A percentile compares a stretch with the other conserved stretches of the same genome.
phyloP scores from a whole-genome alignment of 2,113 vertebrate genomes.

The Fregetta grallaria region DNA sequence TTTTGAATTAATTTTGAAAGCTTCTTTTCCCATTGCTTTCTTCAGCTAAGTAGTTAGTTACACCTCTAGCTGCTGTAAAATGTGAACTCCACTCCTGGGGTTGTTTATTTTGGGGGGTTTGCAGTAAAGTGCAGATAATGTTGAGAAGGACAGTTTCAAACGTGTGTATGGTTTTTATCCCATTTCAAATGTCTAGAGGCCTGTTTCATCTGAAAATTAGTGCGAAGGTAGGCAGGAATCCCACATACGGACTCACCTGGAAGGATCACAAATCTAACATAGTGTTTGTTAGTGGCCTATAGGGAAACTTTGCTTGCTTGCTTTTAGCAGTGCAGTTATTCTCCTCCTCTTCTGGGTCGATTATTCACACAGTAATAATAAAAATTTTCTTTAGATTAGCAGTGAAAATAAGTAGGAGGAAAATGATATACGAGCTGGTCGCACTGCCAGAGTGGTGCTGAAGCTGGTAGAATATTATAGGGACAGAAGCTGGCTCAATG shows the following conservation, averaged over 20 bases:
- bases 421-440: background rate
- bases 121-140: background rate
- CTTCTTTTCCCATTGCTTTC: background rate
- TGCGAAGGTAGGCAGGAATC: background rate
- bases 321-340: background rate
- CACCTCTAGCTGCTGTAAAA: background rate
- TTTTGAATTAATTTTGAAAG: background rate
- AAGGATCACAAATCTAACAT: background rate
- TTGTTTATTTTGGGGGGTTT: background rate
- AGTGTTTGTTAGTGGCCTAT: background rate
- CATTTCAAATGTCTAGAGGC: background rate
- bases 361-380: background rate
- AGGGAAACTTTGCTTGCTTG: background rate
- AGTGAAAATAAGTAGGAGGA: background rate
- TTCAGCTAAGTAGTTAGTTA: background rate
- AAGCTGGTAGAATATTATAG: background rate
- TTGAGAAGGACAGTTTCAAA: background rate
- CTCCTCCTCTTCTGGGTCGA: background rate
- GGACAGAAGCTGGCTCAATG: background rate
- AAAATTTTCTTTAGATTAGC: background rate
- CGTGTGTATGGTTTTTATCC: fast-evolving
- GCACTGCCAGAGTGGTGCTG: background rate
- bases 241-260: background rate
- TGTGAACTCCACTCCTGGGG: fast-evolving
- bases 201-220: background rate